Evolutionary conservation across 2,888 invertebrate genomes (phyloP), one percentile per base, ranked within the genome.

Genomic region (Herminia tarsipennalis): DNA sequence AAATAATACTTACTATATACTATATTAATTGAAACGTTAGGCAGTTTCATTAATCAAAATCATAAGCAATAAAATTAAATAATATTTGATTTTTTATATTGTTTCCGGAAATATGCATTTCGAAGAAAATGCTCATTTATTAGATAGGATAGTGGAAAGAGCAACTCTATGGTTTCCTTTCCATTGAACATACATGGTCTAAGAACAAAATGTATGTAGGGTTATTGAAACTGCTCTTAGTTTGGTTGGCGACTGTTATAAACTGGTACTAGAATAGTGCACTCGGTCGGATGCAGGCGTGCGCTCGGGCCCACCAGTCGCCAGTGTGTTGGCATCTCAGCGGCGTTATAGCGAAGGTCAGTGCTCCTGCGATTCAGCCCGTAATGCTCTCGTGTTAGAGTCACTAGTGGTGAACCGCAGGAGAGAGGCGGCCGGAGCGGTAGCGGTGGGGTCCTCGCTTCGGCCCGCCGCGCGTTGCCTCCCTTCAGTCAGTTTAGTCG

Each of bases 321-420:
- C 60, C 48, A 57, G 59, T 60, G 66, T 67, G 66, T 70, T 65
- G 71, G 66, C 63, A 66, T 71, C 67, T 69, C 57, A 58, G 59
- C 62, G 73, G 70, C 67, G 72, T 72, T 73, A 70, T 77, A 77
- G 65, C 72, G 84, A 83, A 87, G 88, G 86, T 85, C 86, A 81
- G 86, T 84, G 88, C 86, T 86, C 82, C 78, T 83, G 86, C 82
- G 86, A 82, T 81, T 82, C 80, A 78, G 79, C 75, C 88, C 87
- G 86, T 87, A 87, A 76, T 83, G 84, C 80, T 78, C 76, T 84
- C 70, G 82, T 66, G 77, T 77, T 87, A 89, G 81, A 89, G 90
- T 86, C 77, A 79, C 75, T 73, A 78, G 81, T 87, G 81, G 86
- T 83, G 73, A 75, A 69, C 73, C 75, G 74, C 73, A 80, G 81